Evolutionary conservation across 2,797 vertebrate genomes (phyloP).

Genomic region (Synanceia verrucosa): DNA sequence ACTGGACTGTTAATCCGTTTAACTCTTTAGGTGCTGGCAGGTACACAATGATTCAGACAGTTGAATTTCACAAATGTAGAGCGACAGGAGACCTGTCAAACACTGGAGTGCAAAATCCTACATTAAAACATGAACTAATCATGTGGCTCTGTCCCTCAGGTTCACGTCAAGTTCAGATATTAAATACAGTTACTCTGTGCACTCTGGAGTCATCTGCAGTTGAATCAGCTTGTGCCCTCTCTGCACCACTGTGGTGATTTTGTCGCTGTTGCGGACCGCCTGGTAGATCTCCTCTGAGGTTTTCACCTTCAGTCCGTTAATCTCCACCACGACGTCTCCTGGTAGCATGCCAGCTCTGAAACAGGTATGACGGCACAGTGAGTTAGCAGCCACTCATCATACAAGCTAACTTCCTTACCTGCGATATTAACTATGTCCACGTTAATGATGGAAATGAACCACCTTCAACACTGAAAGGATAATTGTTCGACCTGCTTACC

Average conservation of each 20-base stretch:
- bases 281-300: conserved; percentile 91
- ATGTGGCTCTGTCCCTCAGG: background rate
- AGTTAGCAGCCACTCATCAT: background rate
- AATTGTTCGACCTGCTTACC: conserved; percentile 70
- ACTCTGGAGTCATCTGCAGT: conserved; percentile 89
- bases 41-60: background rate
- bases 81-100: too few relatives aligned
- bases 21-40: background rate
- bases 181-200: conserved; percentile 80
- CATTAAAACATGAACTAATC: background rate
- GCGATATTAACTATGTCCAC: too few relatives aligned
- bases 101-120: background rate
- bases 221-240: conserved; percentile 80
- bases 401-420: background rate
- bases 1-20: background rate
- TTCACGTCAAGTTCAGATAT: background rate
- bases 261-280: conserved; percentile 85
- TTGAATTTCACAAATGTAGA: background rate
- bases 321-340: conserved; percentile 91
- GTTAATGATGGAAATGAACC: too few relatives aligned
- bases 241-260: conserved; percentile 85
- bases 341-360: conserved; percentile 90
- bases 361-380: background rate
- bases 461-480: too few relatives aligned
- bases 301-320: conserved; percentile 84